Conservation (phyloP, 2,888 invertebrate genomes). For the Phymatocera aterrima region DNA sequence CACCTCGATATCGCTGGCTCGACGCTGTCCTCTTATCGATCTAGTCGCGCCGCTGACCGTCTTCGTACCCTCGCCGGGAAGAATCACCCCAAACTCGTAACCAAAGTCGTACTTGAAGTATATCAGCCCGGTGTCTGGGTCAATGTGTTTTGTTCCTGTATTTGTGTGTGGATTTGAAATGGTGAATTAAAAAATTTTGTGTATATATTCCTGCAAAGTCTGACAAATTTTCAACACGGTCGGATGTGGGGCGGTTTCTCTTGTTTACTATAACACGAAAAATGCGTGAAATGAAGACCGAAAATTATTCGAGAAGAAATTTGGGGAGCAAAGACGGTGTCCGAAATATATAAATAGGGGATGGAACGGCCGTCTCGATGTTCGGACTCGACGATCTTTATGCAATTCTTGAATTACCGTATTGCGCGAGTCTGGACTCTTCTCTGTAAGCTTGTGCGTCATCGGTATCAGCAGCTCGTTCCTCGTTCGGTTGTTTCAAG, state of each 20-base stretch:
- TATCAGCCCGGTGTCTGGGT: constrained; percentile 85
- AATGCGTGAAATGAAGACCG: not conserved
- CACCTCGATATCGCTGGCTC: constrained; percentile 79
- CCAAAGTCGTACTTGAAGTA: constrained; percentile 91
- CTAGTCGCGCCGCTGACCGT: constrained; percentile 70
- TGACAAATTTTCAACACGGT: not conserved
- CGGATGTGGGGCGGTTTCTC: not conserved
- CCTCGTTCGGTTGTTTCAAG: constrained; percentile 73
- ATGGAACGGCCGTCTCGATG: not conserved
- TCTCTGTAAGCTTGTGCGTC: constrained; percentile 84
- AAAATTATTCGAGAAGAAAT: not conserved
- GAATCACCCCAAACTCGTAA: constrained; percentile 85
- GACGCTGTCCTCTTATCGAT: constrained; percentile 77
- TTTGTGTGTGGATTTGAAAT: constrained; percentile 37
- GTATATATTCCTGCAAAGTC: not conserved
- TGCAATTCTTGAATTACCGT: constrained; percentile 77
- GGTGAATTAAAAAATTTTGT: not conserved
- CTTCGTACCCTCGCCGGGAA: constrained; percentile 81
- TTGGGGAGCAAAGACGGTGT: not conserved
- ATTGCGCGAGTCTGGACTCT: constrained; percentile 83
- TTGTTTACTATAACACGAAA: not conserved
- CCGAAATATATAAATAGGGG: not conserved
- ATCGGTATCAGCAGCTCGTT: constrained; percentile 74
- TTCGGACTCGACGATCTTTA: not conserved
- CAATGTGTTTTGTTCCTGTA: constrained; percentile 86